These are phyloP conservation scores for Urocolius indicus DNA, from an alignment of 2,113 vertebrate species.

Conservation along the genomic window DNA sequence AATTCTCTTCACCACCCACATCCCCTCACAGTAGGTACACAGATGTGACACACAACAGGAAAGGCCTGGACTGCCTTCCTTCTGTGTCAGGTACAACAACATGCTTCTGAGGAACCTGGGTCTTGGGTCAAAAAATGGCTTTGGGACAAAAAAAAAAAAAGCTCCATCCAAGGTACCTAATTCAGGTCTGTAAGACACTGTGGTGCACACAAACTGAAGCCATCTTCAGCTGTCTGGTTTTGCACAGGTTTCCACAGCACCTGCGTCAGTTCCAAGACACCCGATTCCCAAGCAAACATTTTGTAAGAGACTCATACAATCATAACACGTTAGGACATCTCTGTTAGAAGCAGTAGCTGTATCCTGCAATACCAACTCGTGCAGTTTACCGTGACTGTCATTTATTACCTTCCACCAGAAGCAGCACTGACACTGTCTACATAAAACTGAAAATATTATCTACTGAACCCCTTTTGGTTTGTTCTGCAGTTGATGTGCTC, in stretches of 20 bases:
- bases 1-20: neutral
- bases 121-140: neutral
- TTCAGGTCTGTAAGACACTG: rapidly evolving
- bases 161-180: rapidly evolving
- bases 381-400: neutral
- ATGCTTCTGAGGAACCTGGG: neutral
- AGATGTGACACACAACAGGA: neutral
- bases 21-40: neutral
- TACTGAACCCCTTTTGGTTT: rapidly evolving
- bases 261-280: neutral
- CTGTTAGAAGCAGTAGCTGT: neutral
- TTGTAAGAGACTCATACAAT: neutral
- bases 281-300: neutral
- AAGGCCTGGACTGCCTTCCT: neutral
- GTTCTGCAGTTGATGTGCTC: neutral
- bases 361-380: neutral
- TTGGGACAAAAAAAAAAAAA: too few relatives aligned
- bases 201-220: rapidly evolving
- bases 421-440: neutral
- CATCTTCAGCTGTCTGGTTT: neutral
- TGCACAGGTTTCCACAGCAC: neutral
- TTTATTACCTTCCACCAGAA: neutral
- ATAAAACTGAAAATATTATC: neutral
- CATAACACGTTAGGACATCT: neutral
- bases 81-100: neutral